Evolutionary conservation across 2,113 vertebrate genomes (phyloP).

Genomic region (Hippocampus abdominalis): DNA sequence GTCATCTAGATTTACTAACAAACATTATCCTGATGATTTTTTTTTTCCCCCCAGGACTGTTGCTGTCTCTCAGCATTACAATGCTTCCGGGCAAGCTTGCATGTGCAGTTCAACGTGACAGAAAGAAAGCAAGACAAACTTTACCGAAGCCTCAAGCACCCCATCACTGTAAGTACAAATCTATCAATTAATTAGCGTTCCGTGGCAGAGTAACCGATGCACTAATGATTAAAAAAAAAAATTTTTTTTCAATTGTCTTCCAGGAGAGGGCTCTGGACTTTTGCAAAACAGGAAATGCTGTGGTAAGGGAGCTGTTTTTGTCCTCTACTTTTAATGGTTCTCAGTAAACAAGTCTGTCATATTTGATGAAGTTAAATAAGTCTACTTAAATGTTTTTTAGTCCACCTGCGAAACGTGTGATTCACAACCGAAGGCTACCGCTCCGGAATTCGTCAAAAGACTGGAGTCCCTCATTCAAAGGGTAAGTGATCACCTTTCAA

Average conservation of each 20-base stretch:
- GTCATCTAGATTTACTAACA: neutral
- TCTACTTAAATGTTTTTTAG: constrained; percentile 31
- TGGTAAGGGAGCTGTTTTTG: constrained; percentile 26
- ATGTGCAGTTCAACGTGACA: fast-evolving
- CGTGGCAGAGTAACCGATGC: neutral
- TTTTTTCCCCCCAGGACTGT: constrained; percentile 44
- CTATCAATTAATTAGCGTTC: neutral
- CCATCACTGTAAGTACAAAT: constrained; percentile 42
- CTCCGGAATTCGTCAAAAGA: constrained; percentile 39
- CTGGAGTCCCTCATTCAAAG: constrained; percentile 54
- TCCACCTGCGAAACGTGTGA: constrained; percentile 41
- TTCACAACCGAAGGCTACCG: constrained; percentile 23
- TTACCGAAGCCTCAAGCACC: constrained; percentile 1
- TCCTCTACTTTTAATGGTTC: neutral
- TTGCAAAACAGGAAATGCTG: neutral
- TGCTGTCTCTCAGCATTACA: constrained; percentile 52
- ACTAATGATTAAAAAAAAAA: neutral
- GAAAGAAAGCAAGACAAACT: neutral
- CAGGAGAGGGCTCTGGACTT: constrained; percentile 37
- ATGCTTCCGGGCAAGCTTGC: constrained; percentile 43
- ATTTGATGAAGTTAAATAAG: neutral
- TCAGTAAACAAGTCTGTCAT: neutral
- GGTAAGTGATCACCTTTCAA: constrained; percentile 33
- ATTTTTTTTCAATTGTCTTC: constrained; percentile 5
- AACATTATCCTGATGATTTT: neutral